These are phyloP conservation scores for Brachionus rubens DNA, from an alignment of 1,140 invertebrate genomes.

Conservation along the genomic window DNA sequence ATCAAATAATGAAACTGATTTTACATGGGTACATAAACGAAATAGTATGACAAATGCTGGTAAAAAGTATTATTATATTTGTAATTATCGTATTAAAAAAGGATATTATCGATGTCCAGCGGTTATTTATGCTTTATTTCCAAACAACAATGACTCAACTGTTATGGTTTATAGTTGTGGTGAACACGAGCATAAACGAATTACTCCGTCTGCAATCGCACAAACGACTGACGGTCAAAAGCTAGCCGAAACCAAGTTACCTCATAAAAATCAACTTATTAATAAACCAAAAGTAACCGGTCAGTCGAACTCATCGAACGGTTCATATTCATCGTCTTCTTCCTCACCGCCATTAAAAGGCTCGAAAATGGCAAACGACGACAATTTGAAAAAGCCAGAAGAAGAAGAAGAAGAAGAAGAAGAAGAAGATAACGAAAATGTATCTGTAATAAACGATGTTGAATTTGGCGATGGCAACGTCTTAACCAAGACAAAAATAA, in stretches of 20 bases:
- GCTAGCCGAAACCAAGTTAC: not conserved
- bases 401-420: not conserved
- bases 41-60: constrained; percentile 46
- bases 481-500: not conserved
- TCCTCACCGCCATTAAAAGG: not conserved
- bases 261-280: not conserved
- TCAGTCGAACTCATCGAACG: not conserved
- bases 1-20: constrained; percentile 42
- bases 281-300: not conserved
- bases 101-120: constrained; percentile 28
- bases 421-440: not conserved
- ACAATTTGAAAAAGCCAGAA: not conserved
- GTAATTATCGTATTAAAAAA: constrained; percentile 46
- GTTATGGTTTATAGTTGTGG: constrained; percentile 45
- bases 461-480: not conserved
- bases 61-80: constrained; percentile 46
- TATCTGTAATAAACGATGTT: not conserved
- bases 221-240: not conserved
- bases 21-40: constrained; percentile 44
- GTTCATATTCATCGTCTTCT: not conserved
- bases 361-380: too few relatives aligned
- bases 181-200: constrained; percentile 29
- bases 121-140: constrained; percentile 46
- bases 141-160: constrained; percentile 41
- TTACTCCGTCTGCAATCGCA: not conserved